Evolutionary conservation across 2,888 invertebrate genomes (phyloP).

Genomic region (Athetis lepigone): DNA sequence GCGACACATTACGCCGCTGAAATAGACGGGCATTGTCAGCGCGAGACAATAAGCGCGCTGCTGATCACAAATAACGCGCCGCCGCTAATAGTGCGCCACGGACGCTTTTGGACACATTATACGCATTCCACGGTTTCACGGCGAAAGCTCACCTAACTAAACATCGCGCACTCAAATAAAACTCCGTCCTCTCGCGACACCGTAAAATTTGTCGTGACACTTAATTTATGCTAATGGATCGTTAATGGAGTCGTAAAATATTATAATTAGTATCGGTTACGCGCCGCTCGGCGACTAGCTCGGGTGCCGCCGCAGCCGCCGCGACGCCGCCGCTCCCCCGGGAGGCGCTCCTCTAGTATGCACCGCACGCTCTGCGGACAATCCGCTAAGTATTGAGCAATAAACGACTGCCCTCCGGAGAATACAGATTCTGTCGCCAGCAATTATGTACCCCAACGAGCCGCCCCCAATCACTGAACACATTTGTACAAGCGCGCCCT

Average conservation of each 20-base stretch:
- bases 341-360: constrained; percentile 48
- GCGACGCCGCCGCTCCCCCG: constrained; percentile 28
- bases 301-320: no score
- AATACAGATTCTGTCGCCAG: constrained; percentile 53
- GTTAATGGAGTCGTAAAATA: constrained; percentile 79
- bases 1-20: constrained; percentile 65
- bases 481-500: constrained; percentile 32
- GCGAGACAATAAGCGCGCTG: constrained; percentile 58
- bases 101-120: constrained; percentile 65
- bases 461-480: constrained; percentile 42
- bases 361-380: constrained; percentile 45
- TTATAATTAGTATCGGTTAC: constrained; percentile 75
- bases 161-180: constrained; percentile 71
- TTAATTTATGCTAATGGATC: constrained; percentile 86
- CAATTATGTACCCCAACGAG: constrained; percentile 47
- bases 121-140: constrained; percentile 76
- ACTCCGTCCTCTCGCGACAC: constrained; percentile 60
- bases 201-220: constrained; percentile 80
- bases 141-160: constrained; percentile 72
- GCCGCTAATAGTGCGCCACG: constrained; percentile 49
- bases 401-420: constrained; percentile 58
- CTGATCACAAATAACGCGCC: constrained; percentile 59
- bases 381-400: constrained; percentile 65
- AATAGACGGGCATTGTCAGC: constrained; percentile 68
- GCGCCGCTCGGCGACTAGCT: constrained; percentile 58